phyloP scores from a whole-genome alignment of 2,113 vertebrate species.

The Pomatostomus ruficeps region DNA sequence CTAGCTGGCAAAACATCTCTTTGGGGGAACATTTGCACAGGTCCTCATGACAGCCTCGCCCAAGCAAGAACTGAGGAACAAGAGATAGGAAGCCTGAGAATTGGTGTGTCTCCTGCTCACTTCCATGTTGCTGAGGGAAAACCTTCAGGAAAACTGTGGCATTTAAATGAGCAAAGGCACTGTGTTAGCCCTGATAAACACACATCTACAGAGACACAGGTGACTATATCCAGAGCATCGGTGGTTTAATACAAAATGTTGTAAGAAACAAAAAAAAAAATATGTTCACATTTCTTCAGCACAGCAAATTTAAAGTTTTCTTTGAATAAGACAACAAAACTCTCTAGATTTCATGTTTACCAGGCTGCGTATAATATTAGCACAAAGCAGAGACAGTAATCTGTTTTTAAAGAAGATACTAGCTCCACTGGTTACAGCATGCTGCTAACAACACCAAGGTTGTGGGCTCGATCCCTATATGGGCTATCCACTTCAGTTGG shows the following conservation, averaged over 20 bases:
- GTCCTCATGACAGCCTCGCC: background rate
- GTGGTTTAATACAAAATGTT: background rate
- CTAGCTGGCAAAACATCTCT: background rate
- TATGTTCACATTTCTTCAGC: background rate
- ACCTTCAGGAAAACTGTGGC: background rate
- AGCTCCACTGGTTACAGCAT: background rate
- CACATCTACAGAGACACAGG: background rate
- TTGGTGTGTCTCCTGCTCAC: background rate
- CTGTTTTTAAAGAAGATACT: background rate
- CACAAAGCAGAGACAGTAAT: background rate
- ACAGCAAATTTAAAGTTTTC: background rate
- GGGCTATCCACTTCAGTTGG: background rate
- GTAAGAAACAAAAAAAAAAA: background rate
- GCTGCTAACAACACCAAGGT: background rate
- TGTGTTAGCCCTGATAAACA: background rate
- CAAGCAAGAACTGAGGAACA: background rate
- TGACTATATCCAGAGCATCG: background rate
- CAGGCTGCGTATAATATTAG: background rate
- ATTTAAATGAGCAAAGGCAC: background rate
- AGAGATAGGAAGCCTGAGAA: background rate
- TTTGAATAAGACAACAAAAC: background rate
- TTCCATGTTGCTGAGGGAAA: background rate
- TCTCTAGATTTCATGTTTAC: background rate
- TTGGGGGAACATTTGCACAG: accelerated
- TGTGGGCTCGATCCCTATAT: background rate